Evolutionary conservation across 1,140 invertebrate species (phyloP).

Genomic region (Artemia franciscana): DNA sequence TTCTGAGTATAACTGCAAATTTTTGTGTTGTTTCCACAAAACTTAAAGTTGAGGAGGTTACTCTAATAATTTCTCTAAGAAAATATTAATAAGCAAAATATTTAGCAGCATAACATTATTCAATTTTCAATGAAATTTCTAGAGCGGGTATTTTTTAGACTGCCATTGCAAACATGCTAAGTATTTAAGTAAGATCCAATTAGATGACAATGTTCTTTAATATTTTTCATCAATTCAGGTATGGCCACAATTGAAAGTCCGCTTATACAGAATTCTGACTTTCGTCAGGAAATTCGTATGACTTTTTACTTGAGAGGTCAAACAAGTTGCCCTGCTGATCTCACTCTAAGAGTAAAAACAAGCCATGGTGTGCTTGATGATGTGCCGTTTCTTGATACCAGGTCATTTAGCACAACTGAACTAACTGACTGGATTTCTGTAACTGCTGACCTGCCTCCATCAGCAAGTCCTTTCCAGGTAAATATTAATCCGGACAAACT

Average conservation of each 20-base stretch:
- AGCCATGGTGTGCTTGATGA: not conserved
- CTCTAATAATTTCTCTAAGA: not conserved
- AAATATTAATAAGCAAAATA: not conserved
- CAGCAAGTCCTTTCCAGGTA: not conserved
- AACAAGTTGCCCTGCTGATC: not conserved
- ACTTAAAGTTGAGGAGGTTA: not conserved
- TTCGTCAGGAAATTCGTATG: not conserved
- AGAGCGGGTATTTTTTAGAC: not conserved
- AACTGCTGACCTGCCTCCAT: not conserved
- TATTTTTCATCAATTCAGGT: too few species aligned
- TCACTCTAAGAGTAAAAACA: not conserved
- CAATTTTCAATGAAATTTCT: not conserved
- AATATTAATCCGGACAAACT: too few species aligned
- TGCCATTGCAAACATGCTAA: not conserved
- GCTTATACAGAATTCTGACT: not conserved
- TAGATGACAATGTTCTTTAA: not conserved
- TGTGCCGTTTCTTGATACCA: not conserved
- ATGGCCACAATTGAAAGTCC: not conserved
- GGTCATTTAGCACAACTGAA: not conserved
- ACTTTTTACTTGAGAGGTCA: not conserved
- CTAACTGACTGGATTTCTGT: not conserved
- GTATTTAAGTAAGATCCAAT: not conserved
- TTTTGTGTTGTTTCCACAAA: too few species aligned
- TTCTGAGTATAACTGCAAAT: too few species aligned
- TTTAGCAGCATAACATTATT: not conserved